Base-by-base conservation (phyloP, 2,113 vertebrate genomes). In the Lagopus muta region DNA sequence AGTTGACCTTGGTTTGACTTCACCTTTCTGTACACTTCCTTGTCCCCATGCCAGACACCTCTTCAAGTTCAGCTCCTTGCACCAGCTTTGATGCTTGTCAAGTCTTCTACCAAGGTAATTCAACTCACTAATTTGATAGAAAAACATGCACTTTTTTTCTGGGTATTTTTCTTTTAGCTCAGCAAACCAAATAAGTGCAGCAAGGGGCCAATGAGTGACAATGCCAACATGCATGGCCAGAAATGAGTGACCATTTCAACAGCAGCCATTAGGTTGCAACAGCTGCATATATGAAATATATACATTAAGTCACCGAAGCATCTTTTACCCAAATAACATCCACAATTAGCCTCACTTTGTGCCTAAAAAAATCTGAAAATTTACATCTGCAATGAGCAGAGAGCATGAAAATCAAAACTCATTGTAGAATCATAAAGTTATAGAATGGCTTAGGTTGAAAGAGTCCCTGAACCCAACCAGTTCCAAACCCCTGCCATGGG, bases 151-250 rank as follows among this genome's bases (percentile, higher is more conserved):
- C 2, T 58, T 66, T 15, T 13, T 14, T 30, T 16, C 1, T 6
- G 15, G 11, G 30, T 71, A 82, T 19, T 77, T 92, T 85, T 48
- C 28, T 20, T 30, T 12, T 28, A 77, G 38, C 55, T 88, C 36
- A 77, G 24, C 27, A 58, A 77, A 40, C 17, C 50, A 70, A 76
- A 62, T 73, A 28, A 77, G 11, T 25, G 10, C 69, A 88, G 21
- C 38, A 64, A 71, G 57, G 55, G 61, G 64, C 27, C 25, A 34
- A 2, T 0, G 0, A 83, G 67, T 48, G 69, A 34, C 47, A 67
- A 74, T 81, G 32, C 15, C 79, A 91, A 75, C 12, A 28, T 0
- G 6, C 14, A 6, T 2, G 13, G 40, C 21, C 75, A 92, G 67
- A 90, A 57, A 52, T 2, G 5, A 83, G 24, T 6, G 15, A 45